These are phyloP conservation scores for Ivindomyrus marchei DNA, from an alignment of 2,113 vertebrate species.

Conservation along the genomic window DNA sequence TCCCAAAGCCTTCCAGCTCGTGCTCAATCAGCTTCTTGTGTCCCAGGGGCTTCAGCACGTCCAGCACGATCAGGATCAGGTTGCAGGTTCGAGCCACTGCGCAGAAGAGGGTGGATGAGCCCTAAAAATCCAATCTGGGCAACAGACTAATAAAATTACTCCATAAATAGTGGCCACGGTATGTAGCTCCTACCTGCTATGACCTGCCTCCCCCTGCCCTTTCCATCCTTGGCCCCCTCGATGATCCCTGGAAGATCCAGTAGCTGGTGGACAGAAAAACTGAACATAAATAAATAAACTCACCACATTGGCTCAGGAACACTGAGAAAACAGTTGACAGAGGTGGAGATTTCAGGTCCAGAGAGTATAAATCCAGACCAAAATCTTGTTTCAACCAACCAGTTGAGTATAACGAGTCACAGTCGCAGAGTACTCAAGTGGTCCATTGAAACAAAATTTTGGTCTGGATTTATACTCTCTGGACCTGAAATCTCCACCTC, in stretches of 20 bases:
- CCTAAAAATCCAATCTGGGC: background rate
- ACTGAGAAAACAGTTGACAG: background rate
- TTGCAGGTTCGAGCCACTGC: constrained; percentile 97
- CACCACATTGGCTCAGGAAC: background rate
- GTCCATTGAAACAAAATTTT: too few relatives aligned
- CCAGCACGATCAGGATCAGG: constrained; percentile 92
- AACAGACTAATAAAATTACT: background rate
- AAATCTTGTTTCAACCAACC: too few relatives aligned
- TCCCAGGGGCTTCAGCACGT: constrained; percentile 90
- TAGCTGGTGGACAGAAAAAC: constrained; percentile 62
- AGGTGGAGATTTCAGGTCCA: too few relatives aligned
- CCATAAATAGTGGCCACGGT: background rate
- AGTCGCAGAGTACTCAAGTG: too few relatives aligned
- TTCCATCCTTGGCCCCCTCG: constrained; percentile 96
- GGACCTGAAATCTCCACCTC: too few relatives aligned
- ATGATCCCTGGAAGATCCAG: constrained; percentile 98
- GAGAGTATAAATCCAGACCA: too few relatives aligned
- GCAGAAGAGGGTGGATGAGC: constrained; percentile 14
- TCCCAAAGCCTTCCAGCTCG: constrained; percentile 94
- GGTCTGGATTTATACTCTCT: too few relatives aligned
- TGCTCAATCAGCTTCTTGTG: constrained; percentile 98
- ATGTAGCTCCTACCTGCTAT: constrained; percentile 75
- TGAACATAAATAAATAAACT: background rate
- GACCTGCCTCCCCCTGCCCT: constrained; percentile 92
- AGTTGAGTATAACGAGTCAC: too few relatives aligned